These are phyloP conservation scores for Alligator sinensis DNA, from an alignment of 2,113 vertebrate genomes.

Conservation along the genomic window DNA sequence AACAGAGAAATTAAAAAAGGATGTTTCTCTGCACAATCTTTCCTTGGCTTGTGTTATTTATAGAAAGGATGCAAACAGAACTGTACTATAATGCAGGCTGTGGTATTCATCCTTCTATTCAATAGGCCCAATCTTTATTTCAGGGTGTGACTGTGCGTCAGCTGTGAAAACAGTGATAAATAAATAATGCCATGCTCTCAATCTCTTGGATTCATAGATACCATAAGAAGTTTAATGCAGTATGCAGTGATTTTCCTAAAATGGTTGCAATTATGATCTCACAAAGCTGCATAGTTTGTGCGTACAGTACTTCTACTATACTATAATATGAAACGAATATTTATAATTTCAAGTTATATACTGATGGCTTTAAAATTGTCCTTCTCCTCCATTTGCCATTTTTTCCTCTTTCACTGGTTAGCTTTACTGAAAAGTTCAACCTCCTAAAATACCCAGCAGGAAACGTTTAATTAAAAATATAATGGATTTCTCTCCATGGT, in stretches of 20 bases:
- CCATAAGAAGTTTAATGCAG: background rate
- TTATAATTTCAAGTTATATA: background rate
- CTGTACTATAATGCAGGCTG: background rate
- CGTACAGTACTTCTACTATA: background rate
- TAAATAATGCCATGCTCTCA: background rate
- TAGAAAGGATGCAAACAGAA: background rate
- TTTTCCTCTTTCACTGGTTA: background rate
- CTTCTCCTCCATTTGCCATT: background rate
- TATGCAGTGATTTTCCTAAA: background rate
- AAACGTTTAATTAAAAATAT: background rate
- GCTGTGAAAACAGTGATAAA: background rate
- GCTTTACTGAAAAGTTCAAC: background rate
- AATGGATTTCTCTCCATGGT: background rate
- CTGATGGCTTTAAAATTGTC: background rate
- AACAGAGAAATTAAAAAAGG: background rate
- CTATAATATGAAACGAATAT: background rate
- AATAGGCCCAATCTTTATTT: background rate
- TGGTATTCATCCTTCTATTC: background rate
- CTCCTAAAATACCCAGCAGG: background rate
- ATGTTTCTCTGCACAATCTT: background rate
- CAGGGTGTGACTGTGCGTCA: background rate
- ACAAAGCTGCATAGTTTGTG: background rate
- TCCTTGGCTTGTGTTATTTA: constrained; percentile 2
- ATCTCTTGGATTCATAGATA: background rate
- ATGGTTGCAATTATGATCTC: background rate